phyloP scores from a whole-genome alignment of 2,113 vertebrate species.

The Megaleporinus macrocephalus region DNA sequence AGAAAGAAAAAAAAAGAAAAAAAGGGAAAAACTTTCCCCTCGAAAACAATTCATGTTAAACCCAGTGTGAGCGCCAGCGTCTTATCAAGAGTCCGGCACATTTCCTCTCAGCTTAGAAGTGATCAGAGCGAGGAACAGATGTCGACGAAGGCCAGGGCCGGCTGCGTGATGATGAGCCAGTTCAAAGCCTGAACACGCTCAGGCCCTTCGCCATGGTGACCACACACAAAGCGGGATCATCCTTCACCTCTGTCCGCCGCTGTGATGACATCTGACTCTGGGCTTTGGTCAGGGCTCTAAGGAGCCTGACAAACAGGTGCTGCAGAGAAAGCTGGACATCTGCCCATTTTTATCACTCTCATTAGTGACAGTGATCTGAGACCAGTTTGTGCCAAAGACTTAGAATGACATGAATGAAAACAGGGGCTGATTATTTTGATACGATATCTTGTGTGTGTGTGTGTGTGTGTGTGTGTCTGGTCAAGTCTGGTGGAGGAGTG shows the following conservation, averaged over 20 bases:
- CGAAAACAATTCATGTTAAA: conserved; percentile 8
- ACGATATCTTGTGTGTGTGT: too few relatives aligned
- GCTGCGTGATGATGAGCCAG: conserved; percentile 30
- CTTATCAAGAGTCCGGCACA: conserved; percentile 52
- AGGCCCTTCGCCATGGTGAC: conserved; percentile 10
- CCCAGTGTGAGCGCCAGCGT: conserved; percentile 9
- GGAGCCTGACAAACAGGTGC: neutral
- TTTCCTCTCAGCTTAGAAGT: conserved; percentile 42
- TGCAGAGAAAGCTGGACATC: neutral
- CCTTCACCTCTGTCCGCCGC: neutral
- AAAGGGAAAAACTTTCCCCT: neutral
- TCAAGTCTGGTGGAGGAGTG: too few relatives aligned
- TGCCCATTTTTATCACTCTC: neutral
- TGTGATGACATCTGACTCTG: neutral
- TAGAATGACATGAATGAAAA: neutral
- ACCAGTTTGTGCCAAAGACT: neutral
- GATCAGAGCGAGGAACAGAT: conserved; percentile 44
- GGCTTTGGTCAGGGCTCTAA: conserved; percentile 1
- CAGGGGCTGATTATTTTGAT: too few relatives aligned
- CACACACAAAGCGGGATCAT: conserved; percentile 20
- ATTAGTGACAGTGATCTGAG: too few relatives aligned
- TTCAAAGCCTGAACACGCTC: conserved; percentile 24
- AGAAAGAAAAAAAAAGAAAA: too few relatives aligned
- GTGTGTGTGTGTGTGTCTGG: too few relatives aligned
- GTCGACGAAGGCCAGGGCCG: conserved; percentile 36